Evolutionary conservation across 2,797 vertebrate genomes (phyloP).

Genomic region (Acropternis orthonyx): DNA sequence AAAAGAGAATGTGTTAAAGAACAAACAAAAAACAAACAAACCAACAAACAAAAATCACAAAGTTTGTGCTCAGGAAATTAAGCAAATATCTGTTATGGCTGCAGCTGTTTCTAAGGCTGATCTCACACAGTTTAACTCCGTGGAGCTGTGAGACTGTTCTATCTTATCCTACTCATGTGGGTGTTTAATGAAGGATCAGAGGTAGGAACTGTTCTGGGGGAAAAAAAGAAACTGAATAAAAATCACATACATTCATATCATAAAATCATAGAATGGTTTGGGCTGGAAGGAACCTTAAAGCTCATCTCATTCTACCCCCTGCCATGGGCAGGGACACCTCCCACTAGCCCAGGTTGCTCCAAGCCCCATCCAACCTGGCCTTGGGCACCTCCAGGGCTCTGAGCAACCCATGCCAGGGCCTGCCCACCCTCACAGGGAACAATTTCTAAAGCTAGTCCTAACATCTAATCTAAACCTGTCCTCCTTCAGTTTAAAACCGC

Average conservation of each 20-base stretch:
- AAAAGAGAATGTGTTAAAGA: background rate
- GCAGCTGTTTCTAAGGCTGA: background rate
- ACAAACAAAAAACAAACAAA: background rate
- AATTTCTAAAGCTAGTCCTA: background rate
- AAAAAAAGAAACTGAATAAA: background rate
- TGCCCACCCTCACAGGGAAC: fast-evolving
- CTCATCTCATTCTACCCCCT: background rate
- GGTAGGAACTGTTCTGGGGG: background rate
- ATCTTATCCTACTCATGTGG: background rate
- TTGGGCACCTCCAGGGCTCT: fast-evolving
- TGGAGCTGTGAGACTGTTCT: background rate
- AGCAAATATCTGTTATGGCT: background rate
- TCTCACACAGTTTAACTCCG: background rate
- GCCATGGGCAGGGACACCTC: background rate
- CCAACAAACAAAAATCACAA: background rate
- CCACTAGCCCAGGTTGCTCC: fast-evolving
- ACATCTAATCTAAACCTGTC: background rate
- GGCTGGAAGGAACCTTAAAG: background rate
- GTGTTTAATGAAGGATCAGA: background rate
- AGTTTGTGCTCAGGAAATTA: background rate
- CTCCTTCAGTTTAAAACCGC: background rate
- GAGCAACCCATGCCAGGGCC: background rate
- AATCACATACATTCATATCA: background rate
- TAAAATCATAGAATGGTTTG: background rate
- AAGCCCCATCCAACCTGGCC: fast-evolving